Evolutionary conservation across 2,113 vertebrate genomes (phyloP).

Genomic region (Halichoerus grypus): DNA sequence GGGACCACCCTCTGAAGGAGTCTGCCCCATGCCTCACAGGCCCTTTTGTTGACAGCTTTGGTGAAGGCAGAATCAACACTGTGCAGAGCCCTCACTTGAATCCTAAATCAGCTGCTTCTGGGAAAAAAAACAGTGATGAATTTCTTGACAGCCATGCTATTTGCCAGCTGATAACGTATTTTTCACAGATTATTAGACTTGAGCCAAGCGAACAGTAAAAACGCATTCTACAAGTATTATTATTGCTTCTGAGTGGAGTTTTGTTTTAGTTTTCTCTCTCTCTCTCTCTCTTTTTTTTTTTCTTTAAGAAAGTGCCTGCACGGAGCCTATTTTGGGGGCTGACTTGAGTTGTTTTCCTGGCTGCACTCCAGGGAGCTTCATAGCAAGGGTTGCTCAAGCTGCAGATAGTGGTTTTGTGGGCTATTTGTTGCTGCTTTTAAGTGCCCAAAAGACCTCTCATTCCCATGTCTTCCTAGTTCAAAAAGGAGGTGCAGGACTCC

Average conservation of each 20-base stretch:
- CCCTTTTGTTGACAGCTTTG: not conserved
- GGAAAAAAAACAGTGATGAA: slow-evolving; percentile 1
- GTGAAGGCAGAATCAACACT: not conserved
- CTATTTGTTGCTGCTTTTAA: slow-evolving; percentile 72
- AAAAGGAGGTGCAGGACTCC: slow-evolving; percentile 76
- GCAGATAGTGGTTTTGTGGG: slow-evolving; percentile 80
- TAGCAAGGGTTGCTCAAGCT: slow-evolving; percentile 76
- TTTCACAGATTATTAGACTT: slow-evolving; percentile 58
- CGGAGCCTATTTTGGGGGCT: slow-evolving; percentile 74
- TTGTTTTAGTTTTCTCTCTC: not conserved
- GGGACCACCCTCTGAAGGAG: not conserved
- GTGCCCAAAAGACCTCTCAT: slow-evolving; percentile 76
- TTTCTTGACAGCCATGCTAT: slow-evolving; percentile 40
- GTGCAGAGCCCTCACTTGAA: not conserved
- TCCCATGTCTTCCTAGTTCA: slow-evolving; percentile 73
- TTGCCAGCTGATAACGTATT: slow-evolving; percentile 48
- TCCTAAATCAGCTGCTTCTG: slow-evolving; percentile 20
- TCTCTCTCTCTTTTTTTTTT: not conserved
- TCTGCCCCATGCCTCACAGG: not conserved
- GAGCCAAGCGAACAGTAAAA: slow-evolving; percentile 33
- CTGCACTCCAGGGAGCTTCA: slow-evolving; percentile 76
- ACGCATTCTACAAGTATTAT: slow-evolving; percentile 63
- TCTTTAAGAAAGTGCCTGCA: slow-evolving; percentile 49
- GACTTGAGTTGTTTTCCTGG: slow-evolving; percentile 80
- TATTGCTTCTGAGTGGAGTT: slow-evolving; percentile 32